A percentile compares a stretch with the other conserved stretches of the same genome.
Evolutionary conservation across 2,888 invertebrate genomes (phyloP).

Genomic region (Ligdia adustata): DNA sequence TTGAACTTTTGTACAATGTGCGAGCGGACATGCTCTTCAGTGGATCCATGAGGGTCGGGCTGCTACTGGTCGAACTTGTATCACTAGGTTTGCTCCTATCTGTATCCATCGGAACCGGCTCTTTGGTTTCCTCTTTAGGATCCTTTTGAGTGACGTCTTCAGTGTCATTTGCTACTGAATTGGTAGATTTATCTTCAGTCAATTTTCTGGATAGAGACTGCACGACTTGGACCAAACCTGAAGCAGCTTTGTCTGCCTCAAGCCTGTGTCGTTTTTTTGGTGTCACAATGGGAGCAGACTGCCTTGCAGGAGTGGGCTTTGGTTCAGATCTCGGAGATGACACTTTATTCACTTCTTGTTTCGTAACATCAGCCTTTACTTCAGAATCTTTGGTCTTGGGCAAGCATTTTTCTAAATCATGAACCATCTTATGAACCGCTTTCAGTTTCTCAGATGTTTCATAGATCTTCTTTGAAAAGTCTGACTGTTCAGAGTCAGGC

Average conservation of each 20-base stretch:
- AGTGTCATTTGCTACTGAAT: constrained; percentile 50
- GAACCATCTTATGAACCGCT: constrained; percentile 77
- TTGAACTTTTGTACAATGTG: constrained; percentile 75
- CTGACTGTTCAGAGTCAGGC: constrained; percentile 72
- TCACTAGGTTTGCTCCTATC: constrained; percentile 40
- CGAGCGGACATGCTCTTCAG: constrained; percentile 78
- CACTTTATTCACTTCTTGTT: constrained; percentile 60
- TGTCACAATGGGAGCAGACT: constrained; percentile 83
- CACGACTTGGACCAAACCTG: constrained; percentile 75
- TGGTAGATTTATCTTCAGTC: constrained; percentile 66
- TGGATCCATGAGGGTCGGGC: constrained; percentile 58
- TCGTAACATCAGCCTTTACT: constrained; percentile 55
- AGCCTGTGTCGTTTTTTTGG: constrained; percentile 90
- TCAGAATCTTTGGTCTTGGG: constrained; percentile 72
- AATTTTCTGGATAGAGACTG: constrained; percentile 78
- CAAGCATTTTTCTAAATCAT: constrained; percentile 73
- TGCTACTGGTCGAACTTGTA: constrained; percentile 45
- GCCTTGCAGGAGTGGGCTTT: constrained; percentile 65
- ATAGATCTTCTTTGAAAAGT: constrained; percentile 77
- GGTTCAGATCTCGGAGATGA: constrained; percentile 68
- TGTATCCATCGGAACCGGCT: constrained; percentile 47
- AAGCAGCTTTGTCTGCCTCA: constrained; percentile 82
- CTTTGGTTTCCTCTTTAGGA: constrained; percentile 57
- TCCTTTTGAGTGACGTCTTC: constrained; percentile 66
- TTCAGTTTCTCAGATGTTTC: constrained; percentile 80